Conservation (phyloP, 2,113 vertebrate genomes). For the Candoia aspera region DNA sequence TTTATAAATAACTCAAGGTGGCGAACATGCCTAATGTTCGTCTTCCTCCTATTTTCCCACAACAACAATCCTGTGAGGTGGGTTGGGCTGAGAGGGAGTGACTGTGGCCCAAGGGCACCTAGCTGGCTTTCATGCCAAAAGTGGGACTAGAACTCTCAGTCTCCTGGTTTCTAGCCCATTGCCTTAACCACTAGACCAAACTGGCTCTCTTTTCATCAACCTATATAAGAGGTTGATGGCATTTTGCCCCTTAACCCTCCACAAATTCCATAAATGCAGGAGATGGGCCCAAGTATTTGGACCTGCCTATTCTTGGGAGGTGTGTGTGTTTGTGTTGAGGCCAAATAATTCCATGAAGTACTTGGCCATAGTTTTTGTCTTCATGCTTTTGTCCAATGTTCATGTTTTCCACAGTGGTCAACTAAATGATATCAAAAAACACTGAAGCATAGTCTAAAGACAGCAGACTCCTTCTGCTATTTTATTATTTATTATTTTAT, state of each 20-base stretch:
- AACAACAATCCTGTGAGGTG: no score
- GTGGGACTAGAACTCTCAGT: no score
- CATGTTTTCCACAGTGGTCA: neutral
- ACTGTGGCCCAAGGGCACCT: no score
- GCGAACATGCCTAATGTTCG: no score
- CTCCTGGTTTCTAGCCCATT: no score
- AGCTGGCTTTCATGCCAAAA: no score
- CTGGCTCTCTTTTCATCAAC: neutral
- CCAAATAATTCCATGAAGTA: neutral
- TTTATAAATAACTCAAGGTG: no score
- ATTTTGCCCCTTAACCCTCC: neutral
- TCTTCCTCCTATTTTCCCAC: no score
- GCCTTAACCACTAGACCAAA: no score
- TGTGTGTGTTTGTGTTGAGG: neutral
- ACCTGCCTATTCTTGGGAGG: neutral
- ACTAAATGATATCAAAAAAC: neutral
- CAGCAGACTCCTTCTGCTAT: neutral
- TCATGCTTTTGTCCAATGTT: neutral
- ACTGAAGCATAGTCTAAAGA: neutral
- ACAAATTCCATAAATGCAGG: neutral
- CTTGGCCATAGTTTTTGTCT: neutral
- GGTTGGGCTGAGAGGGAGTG: no score
- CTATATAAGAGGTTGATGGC: neutral
- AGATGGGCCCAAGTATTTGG: neutral
- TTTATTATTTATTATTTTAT: no score